These are phyloP conservation scores for Hylaeus volcanicus DNA, from an alignment of 1,140 invertebrate genomes.

Conservation along the genomic window DNA sequence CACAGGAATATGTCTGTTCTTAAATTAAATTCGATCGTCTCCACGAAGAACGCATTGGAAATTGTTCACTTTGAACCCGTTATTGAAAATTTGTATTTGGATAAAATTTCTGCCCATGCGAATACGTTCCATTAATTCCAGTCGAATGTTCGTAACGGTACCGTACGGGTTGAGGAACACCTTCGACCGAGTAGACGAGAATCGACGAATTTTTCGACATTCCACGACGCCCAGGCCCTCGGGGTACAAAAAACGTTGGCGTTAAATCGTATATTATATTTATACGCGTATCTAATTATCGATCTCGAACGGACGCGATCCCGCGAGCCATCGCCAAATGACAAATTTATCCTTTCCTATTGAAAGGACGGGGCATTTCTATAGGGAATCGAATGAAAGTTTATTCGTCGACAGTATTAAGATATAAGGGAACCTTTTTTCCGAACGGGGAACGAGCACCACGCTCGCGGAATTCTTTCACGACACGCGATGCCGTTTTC, in stretches of 20 bases:
- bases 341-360: conserved; percentile 44
- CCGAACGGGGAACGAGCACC: background rate
- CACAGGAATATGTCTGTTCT: no score
- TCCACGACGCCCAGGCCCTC: conserved; percentile 45
- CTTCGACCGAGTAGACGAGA: conserved; percentile 17
- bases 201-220: conserved; percentile 34
- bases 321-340: conserved; percentile 44
- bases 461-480: background rate
- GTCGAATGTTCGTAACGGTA: no score
- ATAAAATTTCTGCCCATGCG: no score
- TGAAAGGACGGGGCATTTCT: conserved; percentile 41
- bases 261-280: conserved; percentile 41
- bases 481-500: background rate
- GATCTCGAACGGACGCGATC: conserved; percentile 45
- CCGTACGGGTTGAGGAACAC: background rate
- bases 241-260: conserved; percentile 46
- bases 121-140: no score
- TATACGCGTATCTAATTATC: conserved; percentile 44
- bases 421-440: conserved; percentile 9
- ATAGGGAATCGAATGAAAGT: conserved; percentile 43
- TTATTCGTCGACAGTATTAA: conserved; percentile 51
- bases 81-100: no score
- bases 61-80: no score
- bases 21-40: no score
- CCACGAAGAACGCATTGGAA: no score